Evolutionary conservation across 2,797 vertebrate genomes (phyloP).

Genomic region (Chelon labrosus): DNA sequence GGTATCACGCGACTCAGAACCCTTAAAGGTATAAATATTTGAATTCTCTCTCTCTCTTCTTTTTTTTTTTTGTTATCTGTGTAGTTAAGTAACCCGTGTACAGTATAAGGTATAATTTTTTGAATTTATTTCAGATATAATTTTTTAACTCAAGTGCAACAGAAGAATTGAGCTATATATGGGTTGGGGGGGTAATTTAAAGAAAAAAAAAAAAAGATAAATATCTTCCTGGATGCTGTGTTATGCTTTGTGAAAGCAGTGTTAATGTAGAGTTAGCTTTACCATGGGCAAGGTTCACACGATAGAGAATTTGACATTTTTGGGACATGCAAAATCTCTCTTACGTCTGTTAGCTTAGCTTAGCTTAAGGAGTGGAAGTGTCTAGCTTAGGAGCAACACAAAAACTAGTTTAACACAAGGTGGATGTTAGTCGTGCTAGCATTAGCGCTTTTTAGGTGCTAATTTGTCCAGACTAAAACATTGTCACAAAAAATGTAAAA

Average conservation of each 20-base stretch:
- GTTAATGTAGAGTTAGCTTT: slow-evolving; percentile 79
- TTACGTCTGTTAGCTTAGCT: slow-evolving; percentile 5
- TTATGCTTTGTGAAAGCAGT: slow-evolving; percentile 85
- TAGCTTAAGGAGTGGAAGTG: slow-evolving; percentile 22
- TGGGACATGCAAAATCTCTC: slow-evolving; percentile 1
- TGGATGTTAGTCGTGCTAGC: too few species aligned
- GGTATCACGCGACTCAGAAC: slow-evolving; percentile 82
- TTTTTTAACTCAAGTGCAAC: slow-evolving; percentile 88
- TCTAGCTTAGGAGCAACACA: not conserved
- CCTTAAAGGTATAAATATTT: slow-evolving; percentile 86
- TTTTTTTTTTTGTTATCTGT: slow-evolving; percentile 87
- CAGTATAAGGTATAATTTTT: slow-evolving; percentile 88
- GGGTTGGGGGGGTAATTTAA: slow-evolving; percentile 75
- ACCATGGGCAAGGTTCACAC: slow-evolving; percentile 61
- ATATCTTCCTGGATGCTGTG: slow-evolving; percentile 82
- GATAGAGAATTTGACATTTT: slow-evolving; percentile 39
- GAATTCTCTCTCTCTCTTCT: slow-evolving; percentile 68
- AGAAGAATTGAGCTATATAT: slow-evolving; percentile 85
- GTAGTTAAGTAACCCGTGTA: slow-evolving; percentile 90
- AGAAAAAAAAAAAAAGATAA: slow-evolving; percentile 77
- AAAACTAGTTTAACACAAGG: too few species aligned
- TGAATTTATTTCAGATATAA: slow-evolving; percentile 89
- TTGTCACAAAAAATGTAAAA: too few species aligned
- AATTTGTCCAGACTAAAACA: not conserved
- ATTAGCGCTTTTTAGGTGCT: too few species aligned